Evolutionary conservation across 2,113 vertebrate species (phyloP), one percentile per base, ranked within the genome.

Genomic region (Benthochromis sp.): DNA sequence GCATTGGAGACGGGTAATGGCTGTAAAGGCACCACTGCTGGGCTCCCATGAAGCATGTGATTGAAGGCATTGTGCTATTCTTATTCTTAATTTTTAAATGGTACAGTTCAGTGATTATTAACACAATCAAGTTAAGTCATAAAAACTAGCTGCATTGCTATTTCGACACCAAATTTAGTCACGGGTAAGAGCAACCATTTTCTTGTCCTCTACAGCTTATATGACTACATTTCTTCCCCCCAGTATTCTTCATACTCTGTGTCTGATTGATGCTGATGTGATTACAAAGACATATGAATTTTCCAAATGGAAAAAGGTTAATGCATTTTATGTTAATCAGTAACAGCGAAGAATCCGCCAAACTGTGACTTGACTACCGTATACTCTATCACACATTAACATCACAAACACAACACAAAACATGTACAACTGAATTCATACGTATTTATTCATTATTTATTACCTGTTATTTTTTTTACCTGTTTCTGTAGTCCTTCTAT

Each of bases 221-320:
- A 43, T 38, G 27, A 52, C n/a, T 73, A 71, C n/a, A 55, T 52
- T 50, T 76, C 82, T 55, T 63, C 52, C 4, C 19, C 16, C 21
- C 45, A 78, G 1, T 24, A 9, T 82, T 81, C 34, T 45, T 52
- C 81, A 34, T 92, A 82, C 55, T 69, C 43, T 38, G 54, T 84
- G 79, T 69, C 27, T 84, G 88, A 84, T 86, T 85, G 81, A 87
- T 88, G 84, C 80, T 84, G 80, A 86, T 79, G 40, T 87, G 78
- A 61, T 57, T 50, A 31, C 85, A 87, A 86, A 47, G 83, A 92
- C 84, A 86, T 85, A 55, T 79, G 34, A 86, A 73, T 87, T 52
- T 66, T 82, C 11, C 47, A 84, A 84, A 88, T 92, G 81, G 80
- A 88, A 95, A 66, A 95, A 95, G 94, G 90, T 96, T 95, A 94